A percentile compares a stretch with the other conserved stretches of the same genome.
Conservation (phyloP, 2,888 invertebrate species). For the Lasioglossum pauxillum region DNA sequence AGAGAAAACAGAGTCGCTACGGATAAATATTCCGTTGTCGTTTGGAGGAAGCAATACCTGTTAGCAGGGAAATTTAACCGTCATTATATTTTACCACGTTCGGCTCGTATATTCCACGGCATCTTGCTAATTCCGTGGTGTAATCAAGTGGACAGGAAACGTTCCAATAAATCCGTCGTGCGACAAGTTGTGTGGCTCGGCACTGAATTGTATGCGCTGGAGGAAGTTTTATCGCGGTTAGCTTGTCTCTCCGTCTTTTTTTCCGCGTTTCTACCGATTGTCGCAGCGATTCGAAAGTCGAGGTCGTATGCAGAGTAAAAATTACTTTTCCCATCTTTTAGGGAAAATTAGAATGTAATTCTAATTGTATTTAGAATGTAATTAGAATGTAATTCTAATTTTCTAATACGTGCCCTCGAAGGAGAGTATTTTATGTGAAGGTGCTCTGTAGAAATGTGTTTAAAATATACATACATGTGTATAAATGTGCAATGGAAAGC, state of each 20-base stretch:
- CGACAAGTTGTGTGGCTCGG: background rate
- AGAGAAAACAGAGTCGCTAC: constrained; percentile 5
- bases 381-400: no score
- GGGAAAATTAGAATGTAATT: no score
- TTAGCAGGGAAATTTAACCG: background rate
- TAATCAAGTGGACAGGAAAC: constrained; percentile 25
- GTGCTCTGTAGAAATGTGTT: no score
- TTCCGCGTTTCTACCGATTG: background rate
- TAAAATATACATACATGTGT: no score
- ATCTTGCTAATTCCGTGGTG: constrained; percentile 24
- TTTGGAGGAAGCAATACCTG: constrained; percentile 10
- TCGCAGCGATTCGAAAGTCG: constrained; percentile 32
- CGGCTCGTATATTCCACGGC: background rate
- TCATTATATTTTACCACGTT: constrained; percentile 24
- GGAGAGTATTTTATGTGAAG: no score
- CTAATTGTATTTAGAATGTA: no score
- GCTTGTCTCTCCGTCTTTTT: constrained; percentile 18
- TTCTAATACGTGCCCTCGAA: no score
- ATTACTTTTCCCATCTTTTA: background rate
- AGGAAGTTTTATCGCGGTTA: constrained; percentile 35
- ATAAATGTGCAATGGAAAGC: no score
- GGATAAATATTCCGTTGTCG: background rate
- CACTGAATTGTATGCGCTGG: constrained; percentile 13
- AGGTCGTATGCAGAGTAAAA: background rate
- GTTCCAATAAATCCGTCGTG: constrained; percentile 33